Evolutionary conservation across 2,888 invertebrate genomes (phyloP).

Genomic region (Pyrrhosoma nymphula): DNA sequence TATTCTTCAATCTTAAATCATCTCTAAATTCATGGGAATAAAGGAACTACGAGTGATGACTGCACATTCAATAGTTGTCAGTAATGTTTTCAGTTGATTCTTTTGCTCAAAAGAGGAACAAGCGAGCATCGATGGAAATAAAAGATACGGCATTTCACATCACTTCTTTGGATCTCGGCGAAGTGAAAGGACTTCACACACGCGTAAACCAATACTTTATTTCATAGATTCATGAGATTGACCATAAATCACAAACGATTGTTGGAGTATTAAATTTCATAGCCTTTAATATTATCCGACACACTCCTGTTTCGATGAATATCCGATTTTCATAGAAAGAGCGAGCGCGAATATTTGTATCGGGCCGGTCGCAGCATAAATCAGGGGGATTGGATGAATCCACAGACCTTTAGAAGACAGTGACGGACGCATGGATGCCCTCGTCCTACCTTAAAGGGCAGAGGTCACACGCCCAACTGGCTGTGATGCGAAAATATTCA

Average conservation of each 20-base stretch:
- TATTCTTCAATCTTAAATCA: neutral
- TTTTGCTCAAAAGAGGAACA: neutral
- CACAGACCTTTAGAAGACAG: neutral
- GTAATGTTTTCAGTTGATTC: neutral
- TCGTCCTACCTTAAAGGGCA: neutral
- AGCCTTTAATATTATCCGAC: neutral
- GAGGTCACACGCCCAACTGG: neutral
- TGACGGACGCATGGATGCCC: neutral
- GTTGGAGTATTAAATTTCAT: neutral
- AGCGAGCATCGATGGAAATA: neutral
- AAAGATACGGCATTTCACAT: too few relatives aligned
- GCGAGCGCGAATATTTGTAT: neutral
- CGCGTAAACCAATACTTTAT: neutral
- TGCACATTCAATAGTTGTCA: neutral
- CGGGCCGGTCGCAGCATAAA: neutral
- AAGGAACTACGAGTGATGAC: neutral
- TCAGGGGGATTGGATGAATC: neutral
- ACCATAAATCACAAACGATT: neutral
- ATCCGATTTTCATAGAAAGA: neutral
- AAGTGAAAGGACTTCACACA: too few relatives aligned
- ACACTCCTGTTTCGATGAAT: neutral
- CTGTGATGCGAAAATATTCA: slow-evolving; percentile 7
- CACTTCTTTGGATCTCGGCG: too few relatives aligned
- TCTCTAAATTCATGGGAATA: neutral
- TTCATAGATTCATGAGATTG: neutral